Conservation (phyloP, 2,797 vertebrate genomes). For the Tokudaia tokunoshimensis region DNA sequence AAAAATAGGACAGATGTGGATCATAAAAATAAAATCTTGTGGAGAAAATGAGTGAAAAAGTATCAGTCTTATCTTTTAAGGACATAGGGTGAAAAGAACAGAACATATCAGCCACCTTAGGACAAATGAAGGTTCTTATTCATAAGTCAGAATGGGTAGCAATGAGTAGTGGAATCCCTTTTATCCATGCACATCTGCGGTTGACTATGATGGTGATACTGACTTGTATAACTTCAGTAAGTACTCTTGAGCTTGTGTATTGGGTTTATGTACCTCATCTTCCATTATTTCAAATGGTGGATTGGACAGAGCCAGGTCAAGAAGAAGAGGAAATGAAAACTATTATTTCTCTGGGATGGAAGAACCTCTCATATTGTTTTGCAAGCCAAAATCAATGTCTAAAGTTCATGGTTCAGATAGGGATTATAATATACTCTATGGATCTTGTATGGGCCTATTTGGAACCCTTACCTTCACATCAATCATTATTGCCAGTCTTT, state of each 20-base stretch:
- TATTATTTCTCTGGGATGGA: neutral
- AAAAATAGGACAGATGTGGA: neutral
- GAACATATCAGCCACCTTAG: neutral
- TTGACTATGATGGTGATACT: neutral
- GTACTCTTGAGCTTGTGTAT: neutral
- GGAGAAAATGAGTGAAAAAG: neutral
- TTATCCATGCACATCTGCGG: rapidly evolving
- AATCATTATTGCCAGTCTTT: neutral
- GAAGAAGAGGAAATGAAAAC: neutral
- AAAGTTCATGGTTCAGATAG: neutral
- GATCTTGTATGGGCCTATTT: neutral
- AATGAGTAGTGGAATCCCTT: neutral
- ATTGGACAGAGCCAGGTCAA: neutral
- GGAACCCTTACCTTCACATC: neutral
- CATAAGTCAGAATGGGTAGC: neutral
- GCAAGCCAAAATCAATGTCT: neutral
- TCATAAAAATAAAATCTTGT: neutral
- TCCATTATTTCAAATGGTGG: neutral
- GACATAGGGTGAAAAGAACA: neutral
- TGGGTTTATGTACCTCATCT: neutral
- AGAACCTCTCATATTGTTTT: neutral
- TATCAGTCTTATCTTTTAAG: neutral
- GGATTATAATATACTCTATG: neutral
- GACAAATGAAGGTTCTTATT: neutral
- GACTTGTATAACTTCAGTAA: neutral